phyloP scores from a whole-genome alignment of 2,888 invertebrate genomes.

The Callyntrura sp. region DNA sequence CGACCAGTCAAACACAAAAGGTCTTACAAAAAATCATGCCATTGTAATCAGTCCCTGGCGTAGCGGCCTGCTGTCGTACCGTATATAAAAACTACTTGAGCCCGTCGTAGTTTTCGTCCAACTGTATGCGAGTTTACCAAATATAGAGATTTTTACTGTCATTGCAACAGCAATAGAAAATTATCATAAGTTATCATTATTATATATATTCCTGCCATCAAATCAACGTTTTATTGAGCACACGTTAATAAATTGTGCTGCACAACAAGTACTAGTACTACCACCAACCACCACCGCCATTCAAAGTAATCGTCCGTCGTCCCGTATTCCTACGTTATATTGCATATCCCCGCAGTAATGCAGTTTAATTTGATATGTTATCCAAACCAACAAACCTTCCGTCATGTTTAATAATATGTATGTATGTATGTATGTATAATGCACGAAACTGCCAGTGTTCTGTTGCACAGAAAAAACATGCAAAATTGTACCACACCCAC shows the following conservation, averaged over 20 bases:
- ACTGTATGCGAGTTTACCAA: conserved; percentile 47
- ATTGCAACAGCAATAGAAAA: conserved; percentile 60
- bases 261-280: not conserved
- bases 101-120: too few relatives aligned
- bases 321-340: not conserved
- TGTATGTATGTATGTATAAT: not conserved
- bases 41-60: not conserved
- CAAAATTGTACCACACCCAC: conserved; percentile 81
- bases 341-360: not conserved
- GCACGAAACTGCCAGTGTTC: not conserved
- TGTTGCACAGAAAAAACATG: conserved; percentile 46
- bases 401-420: not conserved
- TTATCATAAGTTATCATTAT: conserved; percentile 67
- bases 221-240: conserved; percentile 72
- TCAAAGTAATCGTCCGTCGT: not conserved
- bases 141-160: conserved; percentile 68
- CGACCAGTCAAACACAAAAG: not conserved
- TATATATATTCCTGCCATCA: conserved; percentile 50
- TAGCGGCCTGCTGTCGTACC: conserved; percentile 1
- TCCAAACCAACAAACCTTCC: not conserved
- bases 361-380: not conserved
- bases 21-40: conserved; percentile 16
- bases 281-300: too few relatives aligned
- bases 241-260: conserved; percentile 5
- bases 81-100: conserved; percentile 69